Percentiles rank a stretch among this genome's conserved stretches.
Evolutionary conservation across 2,888 invertebrate species (phyloP).

Genomic region (Aleiodes testaceus): DNA sequence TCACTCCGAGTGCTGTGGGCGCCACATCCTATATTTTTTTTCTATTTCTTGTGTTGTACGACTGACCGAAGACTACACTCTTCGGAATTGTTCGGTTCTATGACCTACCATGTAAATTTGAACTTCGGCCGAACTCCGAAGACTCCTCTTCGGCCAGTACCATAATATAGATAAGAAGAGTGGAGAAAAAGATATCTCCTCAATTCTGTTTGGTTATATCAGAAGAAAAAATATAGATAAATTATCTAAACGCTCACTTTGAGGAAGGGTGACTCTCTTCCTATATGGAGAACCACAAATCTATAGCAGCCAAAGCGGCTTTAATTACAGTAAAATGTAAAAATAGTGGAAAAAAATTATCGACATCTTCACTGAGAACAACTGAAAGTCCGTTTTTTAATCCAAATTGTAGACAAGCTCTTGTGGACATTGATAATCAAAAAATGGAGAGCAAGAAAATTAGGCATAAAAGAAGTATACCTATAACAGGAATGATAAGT

Average conservation of each 20-base stretch:
- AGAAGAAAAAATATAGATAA: not conserved
- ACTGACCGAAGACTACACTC: too few species aligned
- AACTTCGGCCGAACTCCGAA: too few species aligned
- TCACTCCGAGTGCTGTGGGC: too few species aligned
- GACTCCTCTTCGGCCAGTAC: too few species aligned
- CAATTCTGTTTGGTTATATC: not conserved
- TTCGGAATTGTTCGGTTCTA: too few species aligned
- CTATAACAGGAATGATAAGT: conserved; percentile 1
- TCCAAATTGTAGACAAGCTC: not conserved
- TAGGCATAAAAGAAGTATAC: not conserved
- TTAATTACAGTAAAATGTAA: not conserved
- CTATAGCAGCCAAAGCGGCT: not conserved
- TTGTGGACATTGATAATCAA: not conserved
- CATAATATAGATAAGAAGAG: too few species aligned
- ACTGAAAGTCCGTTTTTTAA: not conserved
- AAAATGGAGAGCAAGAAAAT: not conserved
- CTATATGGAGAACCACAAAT: not conserved
- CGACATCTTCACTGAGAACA: not conserved
- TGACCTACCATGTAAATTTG: too few species aligned
- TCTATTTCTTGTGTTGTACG: too few species aligned
- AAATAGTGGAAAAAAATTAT: not conserved
- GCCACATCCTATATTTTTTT: too few species aligned
- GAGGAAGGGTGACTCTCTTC: too few species aligned
- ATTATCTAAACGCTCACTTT: not conserved
- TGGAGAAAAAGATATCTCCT: too few species aligned